phyloP scores from a whole-genome alignment of 2,888 invertebrate genomes.

The Ochlodes sylvanus region DNA sequence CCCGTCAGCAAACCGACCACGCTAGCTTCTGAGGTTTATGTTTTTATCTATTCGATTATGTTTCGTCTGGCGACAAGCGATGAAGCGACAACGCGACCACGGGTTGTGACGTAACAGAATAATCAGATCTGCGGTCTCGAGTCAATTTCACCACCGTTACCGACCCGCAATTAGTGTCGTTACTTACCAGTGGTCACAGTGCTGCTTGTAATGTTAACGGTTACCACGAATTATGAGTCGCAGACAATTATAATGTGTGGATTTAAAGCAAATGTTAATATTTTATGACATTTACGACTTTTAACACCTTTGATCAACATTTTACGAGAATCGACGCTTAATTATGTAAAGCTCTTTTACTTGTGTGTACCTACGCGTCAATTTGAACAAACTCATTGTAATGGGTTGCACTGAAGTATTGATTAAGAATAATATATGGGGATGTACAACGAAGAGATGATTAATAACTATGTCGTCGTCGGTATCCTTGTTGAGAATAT shows the following conservation, averaged over 20 bases:
- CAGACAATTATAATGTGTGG: neutral
- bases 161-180: conserved; percentile 16
- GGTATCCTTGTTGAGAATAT: no score
- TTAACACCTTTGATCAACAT: no score
- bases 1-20: conserved; percentile 70
- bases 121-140: conserved; percentile 21
- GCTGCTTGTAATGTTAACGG: neutral
- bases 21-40: conserved; percentile 66
- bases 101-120: conserved; percentile 19
- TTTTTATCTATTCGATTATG: conserved; percentile 63
- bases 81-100: conserved; percentile 1
- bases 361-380: no score
- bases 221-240: neutral
- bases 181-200: conserved; percentile 8
- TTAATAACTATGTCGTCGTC: no score
- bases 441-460: no score
- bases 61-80: conserved; percentile 3
- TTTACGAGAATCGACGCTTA: no score
- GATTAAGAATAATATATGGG: no score
- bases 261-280: no score
- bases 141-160: conserved; percentile 25
- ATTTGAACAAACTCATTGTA: no score
- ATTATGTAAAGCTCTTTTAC: no score
- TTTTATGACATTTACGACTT: no score
- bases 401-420: no score